These are phyloP conservation scores for Meandrusa payeni DNA, from an alignment of 2,888 invertebrate genomes.

Conservation along the genomic window DNA sequence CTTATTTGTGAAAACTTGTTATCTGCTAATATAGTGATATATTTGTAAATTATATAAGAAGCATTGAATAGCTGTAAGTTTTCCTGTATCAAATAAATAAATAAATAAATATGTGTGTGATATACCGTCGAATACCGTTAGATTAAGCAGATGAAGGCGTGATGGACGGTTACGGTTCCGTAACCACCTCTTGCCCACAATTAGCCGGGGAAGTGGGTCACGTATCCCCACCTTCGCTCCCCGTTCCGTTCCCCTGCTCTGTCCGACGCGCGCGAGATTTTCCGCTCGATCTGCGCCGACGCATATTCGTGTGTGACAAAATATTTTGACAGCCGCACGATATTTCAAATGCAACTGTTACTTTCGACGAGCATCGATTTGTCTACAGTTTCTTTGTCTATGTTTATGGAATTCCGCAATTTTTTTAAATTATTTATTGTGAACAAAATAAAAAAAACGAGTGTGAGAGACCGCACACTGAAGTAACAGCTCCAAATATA, in stretches of 20 bases:
- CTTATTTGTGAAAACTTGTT: too few relatives aligned
- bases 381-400: neutral
- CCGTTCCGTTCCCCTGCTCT: slow-evolving; percentile 1
- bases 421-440: too few relatives aligned
- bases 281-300: slow-evolving; percentile 20
- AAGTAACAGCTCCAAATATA: too few relatives aligned
- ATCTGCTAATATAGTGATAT: too few relatives aligned
- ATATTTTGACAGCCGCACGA: slow-evolving; percentile 10
- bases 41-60: too few relatives aligned
- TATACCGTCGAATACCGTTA: slow-evolving; percentile 9
- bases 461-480: too few relatives aligned
- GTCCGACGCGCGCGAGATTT: slow-evolving; percentile 4
- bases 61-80: too few relatives aligned
- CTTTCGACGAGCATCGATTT: slow-evolving; percentile 1
- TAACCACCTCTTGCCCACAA: slow-evolving; percentile 22
- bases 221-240: slow-evolving; percentile 1
- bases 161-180: slow-evolving; percentile 15
- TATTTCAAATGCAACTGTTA: slow-evolving; percentile 3
- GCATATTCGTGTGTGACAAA: slow-evolving; percentile 3
- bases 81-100: too few relatives aligned
- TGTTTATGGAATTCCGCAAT: neutral
- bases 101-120: too few relatives aligned
- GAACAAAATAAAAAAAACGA: too few relatives aligned
- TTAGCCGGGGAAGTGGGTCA: slow-evolving; percentile 26
- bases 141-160: slow-evolving; percentile 1